Conservation (phyloP, 2,113 vertebrate species). For the Ceyx melanurus region DNA sequence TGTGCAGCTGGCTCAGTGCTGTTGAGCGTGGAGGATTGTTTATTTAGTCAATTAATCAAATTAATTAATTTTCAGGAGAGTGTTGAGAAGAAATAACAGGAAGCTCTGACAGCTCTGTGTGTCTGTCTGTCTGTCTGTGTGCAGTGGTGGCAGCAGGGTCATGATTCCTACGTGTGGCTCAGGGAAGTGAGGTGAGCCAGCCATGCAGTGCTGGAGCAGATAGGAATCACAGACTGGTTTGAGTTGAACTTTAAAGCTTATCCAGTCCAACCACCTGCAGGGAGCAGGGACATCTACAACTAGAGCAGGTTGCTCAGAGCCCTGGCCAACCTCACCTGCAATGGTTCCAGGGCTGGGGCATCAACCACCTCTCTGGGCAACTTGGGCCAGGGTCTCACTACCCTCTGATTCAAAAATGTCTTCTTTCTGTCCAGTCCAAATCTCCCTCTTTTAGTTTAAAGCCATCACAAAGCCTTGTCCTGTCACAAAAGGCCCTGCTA, state of each 20-base stretch:
- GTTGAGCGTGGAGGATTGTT: not conserved
- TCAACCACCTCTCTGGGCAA: not conserved
- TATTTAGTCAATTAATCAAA: constrained; percentile 46
- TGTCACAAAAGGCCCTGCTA: not conserved
- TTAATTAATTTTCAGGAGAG: constrained; percentile 39
- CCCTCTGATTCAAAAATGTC: not conserved
- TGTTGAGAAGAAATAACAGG: not conserved
- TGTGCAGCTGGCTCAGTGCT: not conserved
- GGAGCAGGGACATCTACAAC: not conserved
- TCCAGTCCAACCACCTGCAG: not conserved
- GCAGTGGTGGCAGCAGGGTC: not conserved
- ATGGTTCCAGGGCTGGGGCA: not conserved
- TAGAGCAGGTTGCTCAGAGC: not conserved
- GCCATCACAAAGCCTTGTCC: not conserved
- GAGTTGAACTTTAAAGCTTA: not conserved
- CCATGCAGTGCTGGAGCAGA: not conserved
- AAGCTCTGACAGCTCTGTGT: not conserved
- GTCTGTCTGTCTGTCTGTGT: not conserved
- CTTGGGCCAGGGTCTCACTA: not conserved
- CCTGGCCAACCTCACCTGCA: not conserved
- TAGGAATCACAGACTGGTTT: not conserved
- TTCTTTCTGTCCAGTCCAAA: not conserved
- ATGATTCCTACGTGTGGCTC: rapidly evolving
- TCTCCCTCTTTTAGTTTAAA: not conserved
- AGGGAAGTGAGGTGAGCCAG: not conserved